Conservation (phyloP, 2,888 invertebrate species). For the Lydus trimaculatus region DNA sequence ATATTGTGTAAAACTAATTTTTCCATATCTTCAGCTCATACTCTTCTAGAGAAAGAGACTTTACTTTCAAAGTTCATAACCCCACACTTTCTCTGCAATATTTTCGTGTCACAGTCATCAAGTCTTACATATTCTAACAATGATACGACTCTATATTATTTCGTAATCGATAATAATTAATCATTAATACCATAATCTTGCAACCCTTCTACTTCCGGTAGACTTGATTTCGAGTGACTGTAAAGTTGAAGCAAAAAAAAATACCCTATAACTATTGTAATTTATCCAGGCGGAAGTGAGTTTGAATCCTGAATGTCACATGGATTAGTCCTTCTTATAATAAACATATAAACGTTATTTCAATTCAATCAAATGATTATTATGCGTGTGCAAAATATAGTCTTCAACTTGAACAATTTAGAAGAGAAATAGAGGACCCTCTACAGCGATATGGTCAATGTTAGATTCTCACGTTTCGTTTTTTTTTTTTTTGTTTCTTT, state of each 20-base stretch:
- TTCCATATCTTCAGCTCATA: not conserved
- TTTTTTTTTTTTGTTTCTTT: too few relatives aligned
- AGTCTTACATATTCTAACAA: not conserved
- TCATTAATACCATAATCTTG: not conserved
- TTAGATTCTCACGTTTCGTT: not conserved
- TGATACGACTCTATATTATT: constrained; percentile 6
- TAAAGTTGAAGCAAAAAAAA: not conserved
- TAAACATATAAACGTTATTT: not conserved
- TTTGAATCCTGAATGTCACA: not conserved
- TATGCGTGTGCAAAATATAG: not conserved
- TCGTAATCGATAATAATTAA: constrained; percentile 4
- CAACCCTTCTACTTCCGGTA: constrained; percentile 2
- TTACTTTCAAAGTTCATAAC: constrained; percentile 8
- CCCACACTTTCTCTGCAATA: constrained; percentile 8
- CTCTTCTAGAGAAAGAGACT: not conserved
- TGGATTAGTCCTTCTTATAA: not conserved
- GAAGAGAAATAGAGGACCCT: not conserved
- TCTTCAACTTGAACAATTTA: constrained; percentile 1
- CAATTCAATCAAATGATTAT: too few relatives aligned
- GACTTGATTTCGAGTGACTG: not conserved
- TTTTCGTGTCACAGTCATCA: constrained; percentile 6
- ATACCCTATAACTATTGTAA: not conserved
- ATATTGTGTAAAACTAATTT: not conserved
- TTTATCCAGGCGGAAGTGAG: constrained; percentile 1
- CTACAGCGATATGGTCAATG: not conserved